Percentiles rank a stretch among this genome's conserved stretches.
These are phyloP conservation scores for Aelia acuminata DNA, from an alignment of 2,888 invertebrate species.

Conservation along the genomic window DNA sequence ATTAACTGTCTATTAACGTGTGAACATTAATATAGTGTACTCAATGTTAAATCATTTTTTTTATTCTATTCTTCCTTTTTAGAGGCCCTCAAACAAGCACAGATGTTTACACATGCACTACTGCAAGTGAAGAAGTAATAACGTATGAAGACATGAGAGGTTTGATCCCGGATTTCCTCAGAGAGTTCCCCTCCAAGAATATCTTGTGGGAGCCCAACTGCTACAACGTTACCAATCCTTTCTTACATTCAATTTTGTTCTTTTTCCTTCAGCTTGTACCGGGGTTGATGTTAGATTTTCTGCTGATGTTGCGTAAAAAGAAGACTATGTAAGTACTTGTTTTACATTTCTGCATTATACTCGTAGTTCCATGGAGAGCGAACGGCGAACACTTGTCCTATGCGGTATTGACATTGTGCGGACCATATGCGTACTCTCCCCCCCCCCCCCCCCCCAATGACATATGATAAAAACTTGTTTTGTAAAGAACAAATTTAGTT, in stretches of 20 bases:
- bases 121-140: background rate
- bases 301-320: background rate
- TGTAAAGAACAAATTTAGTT: too few species aligned
- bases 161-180: background rate
- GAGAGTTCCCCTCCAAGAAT: background rate
- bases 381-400: too few species aligned
- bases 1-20: too few species aligned
- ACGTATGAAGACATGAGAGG: background rate
- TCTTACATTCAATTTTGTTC: background rate
- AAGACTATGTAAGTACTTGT: background rate
- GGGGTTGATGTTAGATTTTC: background rate
- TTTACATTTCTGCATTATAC: too few species aligned
- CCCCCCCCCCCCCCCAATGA: too few species aligned
- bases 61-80: background rate
- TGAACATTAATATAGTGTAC: too few species aligned
- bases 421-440: too few species aligned
- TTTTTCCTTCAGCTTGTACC: constrained; percentile 3
- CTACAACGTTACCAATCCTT: background rate
- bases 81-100: background rate
- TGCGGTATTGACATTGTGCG: too few species aligned
- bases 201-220: background rate
- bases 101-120: constrained; percentile 13
- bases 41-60: too few species aligned
- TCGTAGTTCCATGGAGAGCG: too few species aligned
- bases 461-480: too few species aligned